Conservation (phyloP, 1,140 invertebrate genomes). For the Apis dorsata region DNA sequence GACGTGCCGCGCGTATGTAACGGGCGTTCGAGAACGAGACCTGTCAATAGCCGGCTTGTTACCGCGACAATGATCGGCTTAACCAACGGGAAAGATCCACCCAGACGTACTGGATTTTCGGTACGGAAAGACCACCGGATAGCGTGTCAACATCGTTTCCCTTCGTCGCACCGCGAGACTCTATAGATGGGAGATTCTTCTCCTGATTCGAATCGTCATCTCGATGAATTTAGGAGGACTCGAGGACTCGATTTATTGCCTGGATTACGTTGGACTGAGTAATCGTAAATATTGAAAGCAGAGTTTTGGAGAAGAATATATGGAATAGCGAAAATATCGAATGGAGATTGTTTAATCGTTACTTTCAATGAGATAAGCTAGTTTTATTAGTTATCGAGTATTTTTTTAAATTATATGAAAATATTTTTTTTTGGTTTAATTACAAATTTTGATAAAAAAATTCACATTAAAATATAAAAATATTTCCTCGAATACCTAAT, state of each 20-base stretch:
- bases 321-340: neutral
- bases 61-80: slow-evolving; percentile 79
- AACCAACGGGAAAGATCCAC: slow-evolving; percentile 77
- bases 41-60: slow-evolving; percentile 79
- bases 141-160: slow-evolving; percentile 62
- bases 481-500: too few relatives aligned
- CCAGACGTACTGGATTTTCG: slow-evolving; percentile 64
- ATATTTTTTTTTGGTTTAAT: too few relatives aligned
- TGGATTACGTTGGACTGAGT: neutral
- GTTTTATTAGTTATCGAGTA: neutral
- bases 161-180: neutral
- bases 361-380: too few relatives aligned
- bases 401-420: neutral
- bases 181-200: slow-evolving; percentile 5
- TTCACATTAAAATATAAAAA: too few relatives aligned
- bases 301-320: neutral
- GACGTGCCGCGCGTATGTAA: slow-evolving; percentile 30
- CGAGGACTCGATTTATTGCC: slow-evolving; percentile 24
- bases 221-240: slow-evolving; percentile 43
- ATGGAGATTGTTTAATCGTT: neutral
- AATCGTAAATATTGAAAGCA: slow-evolving; percentile 25
- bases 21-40: slow-evolving; percentile 67
- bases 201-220: slow-evolving; percentile 48
- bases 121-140: slow-evolving; percentile 43
- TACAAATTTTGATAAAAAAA: too few relatives aligned